Percentiles rank a stretch among this genome's conserved stretches.
These are phyloP conservation scores for Pristionchus mayeri DNA, from an alignment of 2,888 invertebrate genomes.

Conservation along the genomic window DNA sequence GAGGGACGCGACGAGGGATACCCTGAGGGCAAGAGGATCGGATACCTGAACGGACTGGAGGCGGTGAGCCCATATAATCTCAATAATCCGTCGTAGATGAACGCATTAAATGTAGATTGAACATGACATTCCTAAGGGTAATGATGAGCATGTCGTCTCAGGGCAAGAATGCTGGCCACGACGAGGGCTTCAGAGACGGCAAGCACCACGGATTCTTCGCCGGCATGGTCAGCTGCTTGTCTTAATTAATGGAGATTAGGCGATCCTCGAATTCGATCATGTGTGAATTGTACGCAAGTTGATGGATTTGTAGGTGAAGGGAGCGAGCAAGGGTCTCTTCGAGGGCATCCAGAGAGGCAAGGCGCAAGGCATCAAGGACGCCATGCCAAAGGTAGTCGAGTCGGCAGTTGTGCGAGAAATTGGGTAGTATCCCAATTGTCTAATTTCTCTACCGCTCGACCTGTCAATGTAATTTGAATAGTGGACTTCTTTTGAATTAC, in stretches of 20 bases:
- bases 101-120: no score
- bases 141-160: no score
- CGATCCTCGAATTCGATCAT: no score
- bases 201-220: slow-evolving; percentile 4
- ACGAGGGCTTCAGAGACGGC: neutral
- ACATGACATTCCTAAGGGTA: no score
- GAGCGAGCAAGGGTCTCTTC: slow-evolving; percentile 35
- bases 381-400: neutral
- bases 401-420: no score
- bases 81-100: no score
- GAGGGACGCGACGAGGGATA: neutral
- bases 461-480: no score
- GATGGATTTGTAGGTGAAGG: neutral
- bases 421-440: no score
- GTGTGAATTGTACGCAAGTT: no score
- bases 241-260: no score
- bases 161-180: neutral
- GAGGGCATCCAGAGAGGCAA: neutral
- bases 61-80: neutral
- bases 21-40: neutral
- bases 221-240: neutral
- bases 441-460: no score
- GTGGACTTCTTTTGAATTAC: no score
- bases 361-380: neutral
- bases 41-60: neutral